phyloP scores from a whole-genome alignment of 1,140 invertebrate species.

The Doryteuthis pealeii region DNA sequence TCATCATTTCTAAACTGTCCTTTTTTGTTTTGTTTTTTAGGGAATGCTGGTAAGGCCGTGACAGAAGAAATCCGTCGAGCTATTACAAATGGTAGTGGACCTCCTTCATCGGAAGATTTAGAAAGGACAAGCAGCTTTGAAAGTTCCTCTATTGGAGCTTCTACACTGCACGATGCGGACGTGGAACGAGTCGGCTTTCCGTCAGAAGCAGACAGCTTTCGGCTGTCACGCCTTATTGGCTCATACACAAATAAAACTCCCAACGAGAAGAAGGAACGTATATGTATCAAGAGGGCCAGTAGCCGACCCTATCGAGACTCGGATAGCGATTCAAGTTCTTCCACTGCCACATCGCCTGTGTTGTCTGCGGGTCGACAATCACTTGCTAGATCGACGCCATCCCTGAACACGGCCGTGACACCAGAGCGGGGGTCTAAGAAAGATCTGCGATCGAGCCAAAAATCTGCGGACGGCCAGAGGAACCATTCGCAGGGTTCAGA shows the following conservation, averaged over 20 bases:
- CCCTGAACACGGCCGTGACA: not conserved
- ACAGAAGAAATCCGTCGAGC: slow-evolving; percentile 7
- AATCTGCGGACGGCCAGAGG: not conserved
- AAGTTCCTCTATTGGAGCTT: not conserved
- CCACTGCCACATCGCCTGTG: not conserved
- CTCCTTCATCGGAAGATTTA: not conserved
- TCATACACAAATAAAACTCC: not conserved
- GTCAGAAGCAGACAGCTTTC: not conserved
- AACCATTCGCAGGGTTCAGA: not conserved
- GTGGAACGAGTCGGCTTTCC: not conserved
- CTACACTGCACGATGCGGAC: not conserved
- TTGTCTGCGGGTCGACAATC: not conserved
- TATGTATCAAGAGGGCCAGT: not conserved
- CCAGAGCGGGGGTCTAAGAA: not conserved
- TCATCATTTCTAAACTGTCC: too few relatives aligned
- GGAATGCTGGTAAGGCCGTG: not conserved
- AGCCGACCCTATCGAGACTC: not conserved
- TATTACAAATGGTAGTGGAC: slow-evolving; percentile 1
- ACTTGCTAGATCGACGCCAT: not conserved
- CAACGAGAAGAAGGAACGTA: not conserved
- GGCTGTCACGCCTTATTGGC: not conserved
- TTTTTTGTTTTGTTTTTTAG: not conserved
- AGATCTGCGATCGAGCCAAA: not conserved
- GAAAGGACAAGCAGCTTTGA: not conserved
- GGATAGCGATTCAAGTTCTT: not conserved